Base-by-base conservation (phyloP, 1,140 invertebrate species). In the Camponotus pennsylvanicus region DNA sequence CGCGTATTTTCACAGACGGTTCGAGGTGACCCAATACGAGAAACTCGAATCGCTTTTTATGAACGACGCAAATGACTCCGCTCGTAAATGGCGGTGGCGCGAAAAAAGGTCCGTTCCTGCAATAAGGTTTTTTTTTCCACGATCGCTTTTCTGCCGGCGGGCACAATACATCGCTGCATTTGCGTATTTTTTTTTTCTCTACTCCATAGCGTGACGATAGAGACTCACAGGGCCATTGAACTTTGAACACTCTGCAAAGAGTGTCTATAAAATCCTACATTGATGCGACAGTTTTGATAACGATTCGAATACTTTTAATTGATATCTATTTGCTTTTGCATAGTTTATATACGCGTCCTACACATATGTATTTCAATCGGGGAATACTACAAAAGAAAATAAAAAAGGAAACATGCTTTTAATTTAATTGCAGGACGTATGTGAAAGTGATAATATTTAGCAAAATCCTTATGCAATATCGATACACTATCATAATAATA, bases 41-140 rank as follows among this genome's bases (percentile, higher is more conserved):
- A 86, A 89, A 83, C 79, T 89, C 63, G 77, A 89, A 61, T 37
- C 76, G 77, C 64, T 82, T 89, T 87, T 90, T 90, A 89, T 78
- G 76, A 77, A 83, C 87, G 69, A 69, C 57, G 75, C 57, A 76
- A 86, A 89, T 75, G 76, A 66, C 84, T 88, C n/a, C 55, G 59
- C 67, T 71, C 40, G n/a, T 83, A 75, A 80, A 89, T 66, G 69
- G 67, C 40, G 73, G n/a, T 64, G 79, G 79, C 27, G 27, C 40
- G 87, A 69, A 89, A 89, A 89, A 86, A 86, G 59, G 61, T 61
- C 63, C 80, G 80, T 71, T 78, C 75, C 67, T 32, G 66, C 84
- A 88, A 89, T 89, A 86, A 89, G n/a, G 79, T 86, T 63, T 76
- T 78, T 83, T 83, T 55, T 78, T 75, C 64, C 21, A 61, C n/a